These are phyloP conservation scores for Hypanus sabinus DNA, from an alignment of 2,113 vertebrate genomes.

Conservation along the genomic window DNA sequence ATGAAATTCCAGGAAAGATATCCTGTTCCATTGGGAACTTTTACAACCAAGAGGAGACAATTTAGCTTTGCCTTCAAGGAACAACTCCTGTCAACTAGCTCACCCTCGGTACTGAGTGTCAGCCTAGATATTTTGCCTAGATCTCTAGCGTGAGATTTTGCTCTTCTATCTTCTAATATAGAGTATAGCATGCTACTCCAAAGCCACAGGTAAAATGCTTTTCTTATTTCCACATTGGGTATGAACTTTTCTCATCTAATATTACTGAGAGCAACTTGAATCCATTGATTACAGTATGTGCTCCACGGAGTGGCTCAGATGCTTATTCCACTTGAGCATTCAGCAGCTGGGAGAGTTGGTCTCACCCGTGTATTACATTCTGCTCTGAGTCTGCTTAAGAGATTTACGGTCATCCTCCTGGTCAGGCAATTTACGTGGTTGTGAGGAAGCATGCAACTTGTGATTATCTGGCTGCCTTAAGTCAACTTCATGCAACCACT, in stretches of 20 bases:
- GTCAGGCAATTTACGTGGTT: not conserved
- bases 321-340: not conserved
- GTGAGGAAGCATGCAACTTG: not conserved
- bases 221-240: not conserved
- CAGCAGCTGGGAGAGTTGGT: not conserved
- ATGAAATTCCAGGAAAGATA: too few species aligned
- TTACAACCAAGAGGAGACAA: not conserved
- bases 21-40: too few species aligned
- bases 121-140: not conserved
- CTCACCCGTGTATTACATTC: not conserved
- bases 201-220: not conserved
- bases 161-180: not conserved
- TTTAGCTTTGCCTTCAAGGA: not conserved
- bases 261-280: not conserved
- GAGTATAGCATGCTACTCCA: not conserved
- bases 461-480: too few species aligned
- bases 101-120: not conserved
- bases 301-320: not conserved
- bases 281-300: not conserved
- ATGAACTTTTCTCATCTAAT: not conserved
- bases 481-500: not conserved
- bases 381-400: not conserved
- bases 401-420: not conserved
- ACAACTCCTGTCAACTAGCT: not conserved
- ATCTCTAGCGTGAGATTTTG: not conserved